Conservation (phyloP, 2,888 invertebrate species). For the Actias luna region DNA sequence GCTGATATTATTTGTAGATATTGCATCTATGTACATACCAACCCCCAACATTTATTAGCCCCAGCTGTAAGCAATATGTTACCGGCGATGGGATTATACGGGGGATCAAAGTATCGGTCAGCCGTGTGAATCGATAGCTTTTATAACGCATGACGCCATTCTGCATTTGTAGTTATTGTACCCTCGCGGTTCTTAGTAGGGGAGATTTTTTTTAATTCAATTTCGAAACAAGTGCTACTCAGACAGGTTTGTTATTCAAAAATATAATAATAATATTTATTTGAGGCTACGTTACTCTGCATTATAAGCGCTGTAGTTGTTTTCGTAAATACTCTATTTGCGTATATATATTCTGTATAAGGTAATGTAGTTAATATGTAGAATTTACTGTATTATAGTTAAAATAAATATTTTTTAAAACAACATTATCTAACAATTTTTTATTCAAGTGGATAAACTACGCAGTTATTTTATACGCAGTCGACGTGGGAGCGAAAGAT, state of each 20-base stretch:
- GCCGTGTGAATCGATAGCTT: conserved; percentile 60
- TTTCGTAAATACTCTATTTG: not conserved
- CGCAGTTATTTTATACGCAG: too few relatives aligned
- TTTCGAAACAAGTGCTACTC: conserved; percentile 14
- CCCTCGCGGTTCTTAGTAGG: conserved; percentile 29
- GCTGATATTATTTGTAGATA: not conserved
- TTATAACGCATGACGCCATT: conserved; percentile 56
- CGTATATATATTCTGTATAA: not conserved
- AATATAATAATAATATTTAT: conserved; percentile 3
- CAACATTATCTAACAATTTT: too few relatives aligned
- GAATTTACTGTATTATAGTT: too few relatives aligned
- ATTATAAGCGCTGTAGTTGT: not conserved
- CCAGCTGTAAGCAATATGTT: conserved; percentile 66
- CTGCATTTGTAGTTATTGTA: conserved; percentile 48
- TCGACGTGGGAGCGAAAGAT: too few relatives aligned
- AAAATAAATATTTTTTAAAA: too few relatives aligned
- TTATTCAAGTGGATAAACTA: too few relatives aligned
- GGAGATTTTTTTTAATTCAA: conserved; percentile 23
- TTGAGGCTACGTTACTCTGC: not conserved
- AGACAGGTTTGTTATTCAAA: conserved; percentile 17
- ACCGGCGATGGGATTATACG: conserved; percentile 54
- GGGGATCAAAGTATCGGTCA: conserved; percentile 64
- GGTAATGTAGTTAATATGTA: not conserved
- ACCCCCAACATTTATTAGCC: conserved; percentile 42
- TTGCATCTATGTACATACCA: conserved; percentile 10